Evolutionary conservation across 2,888 invertebrate genomes (phyloP).

Genomic region (Xiphydria camelus): DNA sequence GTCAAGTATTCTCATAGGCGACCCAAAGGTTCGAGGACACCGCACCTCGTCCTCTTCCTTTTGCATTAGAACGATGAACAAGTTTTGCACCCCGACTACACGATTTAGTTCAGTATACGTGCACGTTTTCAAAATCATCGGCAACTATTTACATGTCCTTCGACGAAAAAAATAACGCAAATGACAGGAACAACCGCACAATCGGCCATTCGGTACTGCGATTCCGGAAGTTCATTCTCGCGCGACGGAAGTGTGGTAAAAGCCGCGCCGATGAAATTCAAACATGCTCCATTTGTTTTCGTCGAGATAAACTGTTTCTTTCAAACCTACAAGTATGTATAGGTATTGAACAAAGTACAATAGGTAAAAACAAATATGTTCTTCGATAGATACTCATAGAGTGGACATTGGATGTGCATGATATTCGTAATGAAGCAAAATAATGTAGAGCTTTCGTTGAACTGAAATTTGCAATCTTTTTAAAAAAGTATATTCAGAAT

Average conservation of each 20-base stretch:
- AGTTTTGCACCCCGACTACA: neutral
- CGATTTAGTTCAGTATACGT: neutral
- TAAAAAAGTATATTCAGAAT: no score
- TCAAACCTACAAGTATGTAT: no score
- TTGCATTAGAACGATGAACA: neutral
- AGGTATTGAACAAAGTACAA: no score
- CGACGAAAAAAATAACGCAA: neutral
- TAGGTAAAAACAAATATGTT: no score
- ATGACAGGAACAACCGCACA: neutral
- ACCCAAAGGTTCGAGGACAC: neutral
- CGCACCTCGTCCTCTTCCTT: neutral
- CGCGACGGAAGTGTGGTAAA: neutral
- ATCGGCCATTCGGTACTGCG: conserved; percentile 3
- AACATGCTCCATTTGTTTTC: no score
- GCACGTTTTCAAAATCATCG: neutral
- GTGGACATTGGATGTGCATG: no score
- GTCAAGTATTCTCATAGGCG: neutral
- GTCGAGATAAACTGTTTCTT: no score
- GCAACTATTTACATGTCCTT: conserved; percentile 1
- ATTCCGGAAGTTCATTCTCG: conserved; percentile 1
- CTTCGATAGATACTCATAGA: no score
- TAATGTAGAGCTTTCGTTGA: no score
- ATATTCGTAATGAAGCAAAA: no score
- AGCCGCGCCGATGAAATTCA: no score
- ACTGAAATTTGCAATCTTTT: no score